A percentile compares a stretch with the other conserved stretches of the same genome.
phyloP scores from a whole-genome alignment of 2,797 vertebrate species.

The Eupleurogrammus muticus region DNA sequence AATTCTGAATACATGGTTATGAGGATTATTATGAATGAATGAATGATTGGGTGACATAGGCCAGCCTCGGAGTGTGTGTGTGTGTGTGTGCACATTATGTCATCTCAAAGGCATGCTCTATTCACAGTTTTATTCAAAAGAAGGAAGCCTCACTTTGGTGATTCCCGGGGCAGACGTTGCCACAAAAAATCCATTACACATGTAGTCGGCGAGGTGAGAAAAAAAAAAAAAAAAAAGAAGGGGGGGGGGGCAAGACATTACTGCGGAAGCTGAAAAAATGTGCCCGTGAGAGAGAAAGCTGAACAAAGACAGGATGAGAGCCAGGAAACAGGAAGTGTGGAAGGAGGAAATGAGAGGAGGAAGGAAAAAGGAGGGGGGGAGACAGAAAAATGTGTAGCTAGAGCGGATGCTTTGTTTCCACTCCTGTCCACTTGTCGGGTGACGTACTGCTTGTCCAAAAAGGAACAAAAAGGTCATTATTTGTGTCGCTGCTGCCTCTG shows the following conservation, averaged over 20 bases:
- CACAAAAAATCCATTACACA: constrained; percentile 55
- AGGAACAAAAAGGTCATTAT: constrained; percentile 44
- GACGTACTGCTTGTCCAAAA: constrained; percentile 50
- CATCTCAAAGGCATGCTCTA: constrained; percentile 55
- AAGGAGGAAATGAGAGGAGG: constrained; percentile 75
- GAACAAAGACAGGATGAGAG: constrained; percentile 77
- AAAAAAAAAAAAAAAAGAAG: constrained; percentile 7
- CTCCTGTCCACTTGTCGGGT: constrained; percentile 31
- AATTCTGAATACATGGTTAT: constrained; percentile 50
- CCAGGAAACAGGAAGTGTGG: constrained; percentile 78
- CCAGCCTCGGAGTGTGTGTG: constrained; percentile 11
- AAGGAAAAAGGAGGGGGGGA: constrained; percentile 55
- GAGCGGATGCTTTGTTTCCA: constrained; percentile 67
- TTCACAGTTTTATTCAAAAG: constrained; percentile 69
- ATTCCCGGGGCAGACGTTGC: constrained; percentile 38
- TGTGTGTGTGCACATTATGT: constrained; percentile 50
- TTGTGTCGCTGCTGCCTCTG: constrained; percentile 26
- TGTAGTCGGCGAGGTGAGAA: background rate
- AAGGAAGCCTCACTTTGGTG: constrained; percentile 54
- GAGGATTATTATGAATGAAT: constrained; percentile 74
- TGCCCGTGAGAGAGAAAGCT: constrained; percentile 24
- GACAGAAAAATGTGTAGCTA: constrained; percentile 53
- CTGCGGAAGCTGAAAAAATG: constrained; percentile 34
- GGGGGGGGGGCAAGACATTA: constrained; percentile 21
- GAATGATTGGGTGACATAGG: constrained; percentile 49